Base-by-base conservation (phyloP, 2,113 vertebrate genomes). In the Eolophus roseicapilla region DNA sequence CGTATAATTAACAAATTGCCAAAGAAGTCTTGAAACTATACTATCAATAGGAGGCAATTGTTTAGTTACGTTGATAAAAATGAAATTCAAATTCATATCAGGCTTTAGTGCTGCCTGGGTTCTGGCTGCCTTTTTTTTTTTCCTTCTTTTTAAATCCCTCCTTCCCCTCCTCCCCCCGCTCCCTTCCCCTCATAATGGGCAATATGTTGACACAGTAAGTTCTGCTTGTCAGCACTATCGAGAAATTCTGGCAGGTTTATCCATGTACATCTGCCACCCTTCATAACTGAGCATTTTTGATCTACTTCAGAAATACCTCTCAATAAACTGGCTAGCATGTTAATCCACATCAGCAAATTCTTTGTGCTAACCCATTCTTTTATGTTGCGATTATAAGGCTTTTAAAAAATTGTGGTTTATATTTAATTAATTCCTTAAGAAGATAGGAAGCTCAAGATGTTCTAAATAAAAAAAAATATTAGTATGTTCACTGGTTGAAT, bases 241-340 rank as follows among this genome's bases (percentile, higher is more conserved):
- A 79, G 92, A 70, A 71, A 87, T 96, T 91, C 87, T 86, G 93
- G 82, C 92, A 95, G 85, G 76, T 96, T 95, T 92, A 53, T 93
- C 76, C 17, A 0, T 67, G 71, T 76, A 33, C 63, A 73, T 94
- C 83, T 95, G 79, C 86, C 86, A 50, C 33, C 62, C 63, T 85
- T 86, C 52, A 49, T 84, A 87, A 50, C 67, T 47, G n/a, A 6
- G 3, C 2, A 1, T 37, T 79, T 88, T 85, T 91, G 21, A 78
- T 82, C 80, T 76, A 52, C 49, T 92, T 88, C 49, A 86, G 90
- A 94, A 80, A 69, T 63, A 52, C 18, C 43, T 93, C 86, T 68
- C 77, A 62, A 49, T 67, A 86, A 73, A 79, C 44, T 84, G 77
- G 21, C 43, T 64, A 59, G 41, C 27, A 69, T 31, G 0, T 46